Evolutionary conservation across 2,113 vertebrate genomes (phyloP).

Genomic region (Terrapene triunguis): DNA sequence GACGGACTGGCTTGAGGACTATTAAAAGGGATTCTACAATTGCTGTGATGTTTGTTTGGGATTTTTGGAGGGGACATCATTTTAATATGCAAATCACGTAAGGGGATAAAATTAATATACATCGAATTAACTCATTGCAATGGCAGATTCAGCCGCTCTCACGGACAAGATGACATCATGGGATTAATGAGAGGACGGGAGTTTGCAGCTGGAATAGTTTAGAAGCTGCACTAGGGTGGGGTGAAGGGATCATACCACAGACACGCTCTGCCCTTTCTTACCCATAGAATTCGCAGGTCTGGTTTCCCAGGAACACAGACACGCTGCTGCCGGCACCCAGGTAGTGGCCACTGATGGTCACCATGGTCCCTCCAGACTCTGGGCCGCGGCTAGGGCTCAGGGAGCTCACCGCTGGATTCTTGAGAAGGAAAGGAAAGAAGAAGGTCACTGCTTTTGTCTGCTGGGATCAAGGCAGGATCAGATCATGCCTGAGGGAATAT

Average conservation of each 20-base stretch:
- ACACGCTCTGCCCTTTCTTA: conserved; percentile 68
- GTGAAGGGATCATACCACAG: not conserved
- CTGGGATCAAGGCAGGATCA: not conserved
- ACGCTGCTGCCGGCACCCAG: conserved; percentile 94
- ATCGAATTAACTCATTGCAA: not conserved
- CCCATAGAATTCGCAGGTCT: conserved; percentile 95
- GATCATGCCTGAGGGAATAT: not conserved
- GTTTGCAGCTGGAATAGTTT: not conserved
- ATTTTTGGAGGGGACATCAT: not conserved
- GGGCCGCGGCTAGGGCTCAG: conserved; percentile 92
- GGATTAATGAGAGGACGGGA: not conserved
- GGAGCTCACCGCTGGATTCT: conserved; percentile 90
- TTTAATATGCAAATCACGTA: not conserved
- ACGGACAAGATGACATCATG: not conserved
- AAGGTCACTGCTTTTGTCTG: not conserved
- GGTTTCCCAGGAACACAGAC: conserved; percentile 92
- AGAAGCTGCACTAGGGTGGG: not conserved
- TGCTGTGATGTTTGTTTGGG: not conserved
- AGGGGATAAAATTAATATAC: not conserved
- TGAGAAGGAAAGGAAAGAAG: conserved; percentile 45
- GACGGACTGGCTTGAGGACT: not conserved
- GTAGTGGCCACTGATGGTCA: conserved; percentile 93
- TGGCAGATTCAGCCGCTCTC: not conserved
- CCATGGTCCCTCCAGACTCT: conserved; percentile 95
- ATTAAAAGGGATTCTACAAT: not conserved